Conservation (phyloP, 2,113 vertebrate species). For the Calcarius ornatus region DNA sequence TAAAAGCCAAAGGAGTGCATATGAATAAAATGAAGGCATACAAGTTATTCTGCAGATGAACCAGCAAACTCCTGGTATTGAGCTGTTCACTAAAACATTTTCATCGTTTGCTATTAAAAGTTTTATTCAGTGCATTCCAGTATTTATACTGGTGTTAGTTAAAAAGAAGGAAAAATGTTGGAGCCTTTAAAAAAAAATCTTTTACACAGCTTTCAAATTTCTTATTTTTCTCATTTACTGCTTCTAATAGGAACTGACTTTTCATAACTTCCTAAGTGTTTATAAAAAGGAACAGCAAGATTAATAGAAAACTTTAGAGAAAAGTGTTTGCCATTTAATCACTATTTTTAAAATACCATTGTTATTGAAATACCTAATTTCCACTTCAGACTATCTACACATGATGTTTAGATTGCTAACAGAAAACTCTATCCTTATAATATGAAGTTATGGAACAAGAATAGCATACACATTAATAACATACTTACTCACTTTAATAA, state of each 20-base stretch:
- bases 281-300: neutral
- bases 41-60: neutral
- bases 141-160: neutral
- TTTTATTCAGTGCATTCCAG: neutral
- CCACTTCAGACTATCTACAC: neutral
- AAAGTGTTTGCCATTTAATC: neutral
- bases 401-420: neutral
- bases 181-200: neutral
- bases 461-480: neutral
- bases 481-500: neutral
- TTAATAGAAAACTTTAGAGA: neutral
- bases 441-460: neutral
- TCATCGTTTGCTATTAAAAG: neutral
- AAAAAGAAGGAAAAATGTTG: neutral
- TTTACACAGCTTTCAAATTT: neutral
- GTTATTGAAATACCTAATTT: neutral
- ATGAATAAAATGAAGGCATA: neutral
- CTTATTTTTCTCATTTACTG: neutral
- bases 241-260: neutral
- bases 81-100: neutral
- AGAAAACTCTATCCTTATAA: neutral
- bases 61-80: neutral
- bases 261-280: neutral
- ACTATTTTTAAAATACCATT: neutral
- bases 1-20: neutral